phyloP scores from a whole-genome alignment of 2,113 vertebrate genomes.

The Gyps fulvus region DNA sequence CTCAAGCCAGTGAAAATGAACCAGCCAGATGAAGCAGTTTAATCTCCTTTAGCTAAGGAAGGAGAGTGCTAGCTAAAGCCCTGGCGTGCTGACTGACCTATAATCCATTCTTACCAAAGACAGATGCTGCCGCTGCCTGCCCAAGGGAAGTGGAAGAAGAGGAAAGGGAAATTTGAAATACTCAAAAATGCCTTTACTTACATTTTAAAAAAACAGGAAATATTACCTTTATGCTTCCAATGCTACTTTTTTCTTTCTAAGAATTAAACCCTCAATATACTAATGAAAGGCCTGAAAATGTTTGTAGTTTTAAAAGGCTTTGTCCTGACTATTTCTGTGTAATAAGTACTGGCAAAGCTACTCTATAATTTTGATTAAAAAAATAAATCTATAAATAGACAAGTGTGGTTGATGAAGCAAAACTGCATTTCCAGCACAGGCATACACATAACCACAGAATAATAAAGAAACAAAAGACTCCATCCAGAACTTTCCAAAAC shows the following conservation, averaged over 20 bases:
- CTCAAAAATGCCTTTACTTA: neutral
- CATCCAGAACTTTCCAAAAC: slow-evolving; percentile 42
- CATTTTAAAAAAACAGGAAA: neutral
- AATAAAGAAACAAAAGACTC: slow-evolving; percentile 35
- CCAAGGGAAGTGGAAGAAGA: neutral
- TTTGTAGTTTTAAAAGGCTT: neutral
- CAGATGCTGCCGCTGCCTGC: neutral
- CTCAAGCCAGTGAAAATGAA: neutral
- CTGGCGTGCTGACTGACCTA: neutral
- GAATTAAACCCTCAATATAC: neutral
- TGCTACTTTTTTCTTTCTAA: neutral
- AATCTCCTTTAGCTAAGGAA: neutral
- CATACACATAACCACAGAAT: neutral
- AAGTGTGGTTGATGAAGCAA: slow-evolving; percentile 9
- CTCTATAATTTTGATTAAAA: slow-evolving; percentile 1
- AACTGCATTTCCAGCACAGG: neutral
- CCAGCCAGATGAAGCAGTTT: neutral
- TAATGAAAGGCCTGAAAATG: neutral
- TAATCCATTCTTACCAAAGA: neutral
- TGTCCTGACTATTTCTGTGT: neutral
- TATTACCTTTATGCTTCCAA: neutral
- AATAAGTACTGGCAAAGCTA: slow-evolving; percentile 16
- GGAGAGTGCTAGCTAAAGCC: neutral
- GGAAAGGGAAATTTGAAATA: neutral
- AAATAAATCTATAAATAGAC: slow-evolving; percentile 27